Percentiles rank a stretch among this genome's conserved stretches.
Evolutionary conservation across 2,888 invertebrate genomes (phyloP).

Genomic region (Limenitis camilla): DNA sequence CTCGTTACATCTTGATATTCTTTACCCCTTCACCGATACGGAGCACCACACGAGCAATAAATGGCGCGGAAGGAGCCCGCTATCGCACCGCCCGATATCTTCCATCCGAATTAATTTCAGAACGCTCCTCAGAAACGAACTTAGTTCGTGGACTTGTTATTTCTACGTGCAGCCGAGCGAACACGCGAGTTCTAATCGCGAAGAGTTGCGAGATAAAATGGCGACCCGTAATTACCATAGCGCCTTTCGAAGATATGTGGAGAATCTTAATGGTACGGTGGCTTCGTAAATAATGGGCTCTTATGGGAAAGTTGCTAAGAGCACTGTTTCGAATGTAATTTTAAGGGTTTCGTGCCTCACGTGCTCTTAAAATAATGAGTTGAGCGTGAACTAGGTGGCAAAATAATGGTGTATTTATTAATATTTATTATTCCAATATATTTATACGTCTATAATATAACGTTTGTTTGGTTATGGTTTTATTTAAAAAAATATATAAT

Average conservation of each 20-base stretch:
- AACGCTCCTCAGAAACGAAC: constrained; percentile 65
- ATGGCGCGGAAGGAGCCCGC: constrained; percentile 72
- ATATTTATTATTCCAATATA: too few species aligned
- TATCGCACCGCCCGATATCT: constrained; percentile 71
- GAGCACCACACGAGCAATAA: constrained; percentile 72
- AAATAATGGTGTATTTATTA: too few species aligned
- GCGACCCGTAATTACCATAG: constrained; percentile 75
- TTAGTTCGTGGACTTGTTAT: constrained; percentile 71
- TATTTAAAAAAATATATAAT: too few species aligned
- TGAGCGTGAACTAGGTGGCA: constrained; percentile 39
- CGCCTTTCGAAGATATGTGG: constrained; percentile 73
- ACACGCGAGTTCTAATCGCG: constrained; percentile 63
- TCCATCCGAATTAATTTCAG: constrained; percentile 74
- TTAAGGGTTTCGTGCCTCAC: constrained; percentile 66
- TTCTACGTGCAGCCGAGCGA: constrained; percentile 59
- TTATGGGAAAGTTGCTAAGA: constrained; percentile 73
- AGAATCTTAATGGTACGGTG: constrained; percentile 74
- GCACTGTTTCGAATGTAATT: constrained; percentile 74
- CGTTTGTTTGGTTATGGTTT: too few species aligned
- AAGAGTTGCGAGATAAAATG: constrained; percentile 71
- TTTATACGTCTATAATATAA: too few species aligned
- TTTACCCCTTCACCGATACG: constrained; percentile 72
- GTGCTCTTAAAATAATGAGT: constrained; percentile 71
- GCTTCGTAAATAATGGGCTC: constrained; percentile 74
- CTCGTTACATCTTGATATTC: constrained; percentile 74